Evolutionary conservation across 1,140 invertebrate species (phyloP), one percentile per base, ranked within the genome.

Genomic region (Drosophila baimaii): DNA sequence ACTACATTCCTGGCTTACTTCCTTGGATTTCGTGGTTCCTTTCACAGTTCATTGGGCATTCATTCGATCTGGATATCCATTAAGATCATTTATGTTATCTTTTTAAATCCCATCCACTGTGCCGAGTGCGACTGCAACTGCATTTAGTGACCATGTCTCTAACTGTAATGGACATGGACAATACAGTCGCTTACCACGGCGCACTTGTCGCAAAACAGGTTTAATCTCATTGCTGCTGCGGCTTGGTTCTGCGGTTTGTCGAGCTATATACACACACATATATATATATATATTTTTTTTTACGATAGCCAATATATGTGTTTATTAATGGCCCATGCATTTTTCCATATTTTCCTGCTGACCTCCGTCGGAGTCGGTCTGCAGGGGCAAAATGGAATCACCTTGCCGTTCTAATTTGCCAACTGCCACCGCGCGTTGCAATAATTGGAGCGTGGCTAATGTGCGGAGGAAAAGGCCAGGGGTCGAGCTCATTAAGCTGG

Each of bases 291-390:
- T 31, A 17, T 71, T n/a, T 56, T 55, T 59, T 76, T 78, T 69
- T 75, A 63, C 55, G 70, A 46, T 52, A 72, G 52, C 71, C 72
- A 80, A 80, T 74, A 85, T 59, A 64, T 69, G 65, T 52, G 29
- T 54, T 75, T 79, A 75, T 81, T 73, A 89, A 79, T 88, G 72
- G 83, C 59, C 66, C 71, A 49, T 89, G 83, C 83, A 89, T 89
- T 88, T 88, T 73, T 89, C 81, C 83, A 88, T 89, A 81, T 88
- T 88, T 88, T 89, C 84, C 83, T 62, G 83, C 77, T 88, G 83
- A 88, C 83, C 83, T 88, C 83, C 83, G 83, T 57, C 54, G 31
- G 31, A 52, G 51, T 52, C 19, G 58, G 65, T 77, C 74, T 70
- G 75, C 73, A 68, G 75, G 68, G 41, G 58, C 59, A 46, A 41